Base-by-base conservation (phyloP, 2,797 vertebrate species). In the Eulemur rubriventer region DNA sequence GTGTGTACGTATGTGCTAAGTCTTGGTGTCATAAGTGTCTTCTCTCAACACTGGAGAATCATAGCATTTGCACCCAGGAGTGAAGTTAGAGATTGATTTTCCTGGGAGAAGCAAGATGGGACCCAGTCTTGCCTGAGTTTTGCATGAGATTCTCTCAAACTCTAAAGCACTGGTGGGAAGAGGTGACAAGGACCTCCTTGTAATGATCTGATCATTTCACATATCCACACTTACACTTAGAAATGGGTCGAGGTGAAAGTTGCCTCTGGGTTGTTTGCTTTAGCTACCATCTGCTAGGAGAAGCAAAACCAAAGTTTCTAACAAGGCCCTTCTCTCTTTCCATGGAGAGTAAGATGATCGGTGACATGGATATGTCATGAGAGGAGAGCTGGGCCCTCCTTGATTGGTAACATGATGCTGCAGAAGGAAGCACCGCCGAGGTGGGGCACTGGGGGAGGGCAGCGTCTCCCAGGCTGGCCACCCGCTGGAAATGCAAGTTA, bases 381-480 rank as follows among this genome's bases (percentile, higher is more conserved):
- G 83, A 93, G 89, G 69, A 73, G 86, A 86, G 63, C 88, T 35
- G 55, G 79, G 85, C 91, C 69, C 72, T 78, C 80, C 96, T 78
- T 89, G 48, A 92, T 63, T 83, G 96, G 96, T 93, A 95, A 97
- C 10, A 26, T 6, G 82, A 97, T 48, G 46, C 96, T 20, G 65
- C 63, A 57, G 33, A 75, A 95, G 96, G 96, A 97, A 97, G 91
- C 18, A 12, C 7, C 26, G 10, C 7, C 0, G 6, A 9, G 59
- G 57, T 22, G n/a, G 80, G 59, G 59, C 4, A 0, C 4, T 7
- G 48, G 73, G 38, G 73, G 72, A 50, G 83, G 72, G 80, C 43
- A 3, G 38, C 1, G 0, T 55, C 93, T 59, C 75, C 28, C 30
- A 41, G 96, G 88, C 94, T 43, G 26, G 76, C 43, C 2, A 6